Evolutionary conservation across 1,140 invertebrate species (phyloP), one percentile per base, ranked within the genome.

Genomic region (Tetraneura akinire): DNA sequence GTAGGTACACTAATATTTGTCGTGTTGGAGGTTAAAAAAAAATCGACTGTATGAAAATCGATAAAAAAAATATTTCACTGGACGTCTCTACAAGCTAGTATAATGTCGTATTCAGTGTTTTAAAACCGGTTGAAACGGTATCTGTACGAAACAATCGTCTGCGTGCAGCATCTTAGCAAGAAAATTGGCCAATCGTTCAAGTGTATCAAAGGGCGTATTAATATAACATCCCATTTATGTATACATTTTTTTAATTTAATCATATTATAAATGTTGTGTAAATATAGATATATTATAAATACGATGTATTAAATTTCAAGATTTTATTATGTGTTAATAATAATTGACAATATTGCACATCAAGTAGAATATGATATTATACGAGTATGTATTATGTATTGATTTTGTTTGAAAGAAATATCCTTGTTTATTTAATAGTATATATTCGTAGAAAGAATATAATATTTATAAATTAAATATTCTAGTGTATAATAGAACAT

Each of bases 91-190:
- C 1, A 47, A 13, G 45, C 13, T 47, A 45, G 42, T 68, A 23
- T 37, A 37, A 4, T 37, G 8, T 37, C 16, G 26, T 14, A n/a
- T 70, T 18, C 21, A 71, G 68, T 14, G 68, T 32, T 71, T 42
- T 51, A 71, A 71, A 71, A 71, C 68, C 68, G 68, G 68, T 71
- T 71, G 68, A 71, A 49, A 71, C 68, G 68, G 68, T 71, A 71
- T 71, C 47, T 71, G 47, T 29, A 51, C 29, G 11, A 51, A 71
- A 71, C 68, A 51, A 71, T 71, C 68, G 68, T 71, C 68, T 71
- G 68, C 45, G 47, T n/a, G 23, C 45, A 49, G 29, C n/a, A 47
- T 29, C 68, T 71, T 18, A 23, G 26, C 45, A 11, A 71, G 68
- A 71, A 71, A 71, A 71, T 71, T 71, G 68, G 68, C 68, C 68